Conservation (phyloP, 2,113 vertebrate species). For the Polypterus senegalus region DNA sequence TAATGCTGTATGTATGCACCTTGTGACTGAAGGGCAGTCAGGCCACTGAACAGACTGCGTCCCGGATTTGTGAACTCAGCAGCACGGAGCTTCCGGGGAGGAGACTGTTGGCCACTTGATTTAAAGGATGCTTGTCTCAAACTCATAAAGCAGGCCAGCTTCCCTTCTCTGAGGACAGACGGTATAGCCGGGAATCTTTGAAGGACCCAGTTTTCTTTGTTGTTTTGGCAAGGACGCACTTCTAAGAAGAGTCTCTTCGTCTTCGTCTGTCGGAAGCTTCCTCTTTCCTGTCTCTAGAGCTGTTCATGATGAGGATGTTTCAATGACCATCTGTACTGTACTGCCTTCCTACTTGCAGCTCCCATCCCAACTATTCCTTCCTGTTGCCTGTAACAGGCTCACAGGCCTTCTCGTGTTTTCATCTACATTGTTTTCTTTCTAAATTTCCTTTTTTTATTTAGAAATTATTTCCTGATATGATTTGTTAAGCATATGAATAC, state of each 20-base stretch:
- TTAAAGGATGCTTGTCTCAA: constrained; percentile 23
- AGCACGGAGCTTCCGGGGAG: constrained; percentile 28
- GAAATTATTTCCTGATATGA: constrained; percentile 26
- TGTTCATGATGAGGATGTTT: constrained; percentile 41
- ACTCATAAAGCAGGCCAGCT: constrained; percentile 17
- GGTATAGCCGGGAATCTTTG: constrained; percentile 33
- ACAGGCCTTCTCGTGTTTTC: constrained; percentile 39
- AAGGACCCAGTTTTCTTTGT: constrained; percentile 46
- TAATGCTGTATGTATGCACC: constrained; percentile 31
- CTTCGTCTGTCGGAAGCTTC: constrained; percentile 29
- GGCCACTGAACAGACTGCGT: constrained; percentile 76
- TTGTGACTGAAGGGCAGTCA: constrained; percentile 45
- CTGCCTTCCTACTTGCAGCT: constrained; percentile 44
- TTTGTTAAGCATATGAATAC: too few species aligned
- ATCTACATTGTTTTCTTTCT: constrained; percentile 23
- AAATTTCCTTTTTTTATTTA: constrained; percentile 34
- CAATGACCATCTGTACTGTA: constrained; percentile 48
- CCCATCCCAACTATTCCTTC: constrained; percentile 46
- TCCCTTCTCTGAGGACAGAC: constrained; percentile 43
- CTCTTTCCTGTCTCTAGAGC: constrained; percentile 50
- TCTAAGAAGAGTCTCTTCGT: constrained; percentile 23
- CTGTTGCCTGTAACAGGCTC: constrained; percentile 45
- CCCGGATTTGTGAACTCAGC: constrained; percentile 64
- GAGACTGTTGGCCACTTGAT: constrained; percentile 23
- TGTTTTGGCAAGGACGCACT: constrained; percentile 31